A percentile compares a stretch with the other conserved stretches of the same genome.
Conservation (phyloP, 2,113 vertebrate species). For the Rana temporaria region DNA sequence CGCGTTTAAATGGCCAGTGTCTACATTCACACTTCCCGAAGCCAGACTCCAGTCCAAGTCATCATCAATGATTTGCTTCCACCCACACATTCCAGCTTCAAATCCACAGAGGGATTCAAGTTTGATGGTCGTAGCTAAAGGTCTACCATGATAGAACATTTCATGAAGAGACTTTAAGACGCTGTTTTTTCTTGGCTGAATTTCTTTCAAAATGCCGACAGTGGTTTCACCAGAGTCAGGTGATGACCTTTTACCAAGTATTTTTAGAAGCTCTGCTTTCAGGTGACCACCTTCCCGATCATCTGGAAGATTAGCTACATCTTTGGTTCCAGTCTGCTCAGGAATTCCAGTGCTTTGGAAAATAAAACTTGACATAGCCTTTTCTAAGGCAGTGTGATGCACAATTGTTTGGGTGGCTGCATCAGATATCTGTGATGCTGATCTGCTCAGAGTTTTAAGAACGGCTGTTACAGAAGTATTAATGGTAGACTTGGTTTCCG, state of each 20-base stretch:
- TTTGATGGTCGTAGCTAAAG: background rate
- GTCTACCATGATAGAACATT: background rate
- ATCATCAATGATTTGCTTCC: slow-evolving; percentile 45
- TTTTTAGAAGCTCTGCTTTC: background rate
- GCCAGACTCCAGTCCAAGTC: slow-evolving; percentile 34
- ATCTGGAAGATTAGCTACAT: background rate
- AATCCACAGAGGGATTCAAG: slow-evolving; percentile 29
- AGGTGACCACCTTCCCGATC: background rate
- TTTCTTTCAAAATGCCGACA: background rate
- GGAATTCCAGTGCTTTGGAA: background rate
- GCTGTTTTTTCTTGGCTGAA: background rate
- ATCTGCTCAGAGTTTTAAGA: background rate
- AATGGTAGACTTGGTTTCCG: background rate
- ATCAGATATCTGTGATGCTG: background rate
- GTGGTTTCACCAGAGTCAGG: too few species aligned
- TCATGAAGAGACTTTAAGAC: background rate
- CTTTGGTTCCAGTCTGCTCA: background rate
- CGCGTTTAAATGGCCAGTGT: background rate
- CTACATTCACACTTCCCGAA: background rate
- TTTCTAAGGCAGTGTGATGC: background rate
- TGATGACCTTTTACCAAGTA: slow-evolving; percentile 20
- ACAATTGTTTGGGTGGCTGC: background rate
- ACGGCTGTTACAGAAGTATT: background rate
- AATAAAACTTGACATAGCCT: background rate
- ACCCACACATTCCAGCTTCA: slow-evolving; percentile 52